These are phyloP conservation scores for Diorhabda elongata DNA, from an alignment of 1,140 invertebrate genomes.

Conservation along the genomic window DNA sequence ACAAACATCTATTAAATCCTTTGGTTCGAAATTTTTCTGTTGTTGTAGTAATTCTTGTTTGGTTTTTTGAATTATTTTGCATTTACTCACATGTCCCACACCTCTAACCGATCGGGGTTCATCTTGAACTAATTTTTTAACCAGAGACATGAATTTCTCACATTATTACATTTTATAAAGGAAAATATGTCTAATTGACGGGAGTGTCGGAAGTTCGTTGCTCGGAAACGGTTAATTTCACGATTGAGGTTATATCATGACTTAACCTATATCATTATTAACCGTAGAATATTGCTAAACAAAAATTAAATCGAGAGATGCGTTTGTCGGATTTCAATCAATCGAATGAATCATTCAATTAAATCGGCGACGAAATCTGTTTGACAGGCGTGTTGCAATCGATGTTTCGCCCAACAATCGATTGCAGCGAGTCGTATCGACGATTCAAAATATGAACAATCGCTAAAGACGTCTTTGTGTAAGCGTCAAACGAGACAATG, in stretches of 20 bases:
- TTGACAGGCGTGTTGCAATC: background rate
- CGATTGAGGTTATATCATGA: too few species aligned
- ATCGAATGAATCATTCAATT: background rate
- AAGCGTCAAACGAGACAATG: constrained; percentile 15
- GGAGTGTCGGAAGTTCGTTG: too few species aligned
- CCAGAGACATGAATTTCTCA: too few species aligned
- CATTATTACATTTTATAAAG: too few species aligned
- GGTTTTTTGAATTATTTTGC: constrained; percentile 10
- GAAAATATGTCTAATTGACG: too few species aligned
- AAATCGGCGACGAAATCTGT: constrained; percentile 3
- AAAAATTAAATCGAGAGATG: too few species aligned
- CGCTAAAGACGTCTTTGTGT: constrained; percentile 15
- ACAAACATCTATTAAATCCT: background rate
- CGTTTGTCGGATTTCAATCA: too few species aligned
- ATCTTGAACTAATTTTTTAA: too few species aligned
- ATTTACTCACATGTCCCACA: background rate
- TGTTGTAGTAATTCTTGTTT: constrained; percentile 7
- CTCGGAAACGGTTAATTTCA: too few species aligned
- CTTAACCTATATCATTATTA: too few species aligned
- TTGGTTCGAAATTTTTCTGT: background rate
- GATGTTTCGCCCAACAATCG: background rate
- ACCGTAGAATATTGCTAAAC: too few species aligned
- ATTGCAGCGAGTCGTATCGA: background rate
- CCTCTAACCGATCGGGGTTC: background rate
- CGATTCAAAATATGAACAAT: constrained; percentile 11